These are phyloP conservation scores for Onthophagus sagittarius DNA, from an alignment of 2,888 invertebrate species.

Conservation along the genomic window DNA sequence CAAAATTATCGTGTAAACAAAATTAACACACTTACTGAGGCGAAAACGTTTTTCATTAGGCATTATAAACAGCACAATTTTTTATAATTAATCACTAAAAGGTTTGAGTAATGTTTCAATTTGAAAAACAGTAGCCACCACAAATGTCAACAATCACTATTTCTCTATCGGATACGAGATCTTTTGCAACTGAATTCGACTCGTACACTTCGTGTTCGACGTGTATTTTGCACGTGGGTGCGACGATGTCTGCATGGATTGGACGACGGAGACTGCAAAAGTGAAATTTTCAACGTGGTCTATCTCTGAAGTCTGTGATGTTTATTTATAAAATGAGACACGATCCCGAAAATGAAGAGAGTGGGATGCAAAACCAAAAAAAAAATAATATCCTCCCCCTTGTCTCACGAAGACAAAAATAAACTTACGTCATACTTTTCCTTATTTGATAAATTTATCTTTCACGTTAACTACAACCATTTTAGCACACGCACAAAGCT, in stretches of 20 bases:
- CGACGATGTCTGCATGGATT: not conserved
- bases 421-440: not conserved
- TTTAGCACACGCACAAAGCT: not conserved
- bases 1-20: too few relatives aligned
- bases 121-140: not conserved
- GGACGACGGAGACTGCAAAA: not conserved
- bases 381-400: not conserved
- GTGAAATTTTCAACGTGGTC: not conserved
- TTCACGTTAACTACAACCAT: not conserved
- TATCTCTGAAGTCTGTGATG: not conserved
- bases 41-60: not conserved
- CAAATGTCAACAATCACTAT: not conserved
- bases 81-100: too few relatives aligned
- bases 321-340: not conserved
- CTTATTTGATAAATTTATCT: not conserved
- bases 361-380: not conserved
- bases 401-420: not conserved
- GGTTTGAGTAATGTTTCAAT: not conserved
- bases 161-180: not conserved
- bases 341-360: not conserved
- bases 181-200: not conserved
- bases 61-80: not conserved
- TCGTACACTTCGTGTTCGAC: not conserved
- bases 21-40: not conserved
- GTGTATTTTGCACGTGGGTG: not conserved